Conservation (phyloP, 2,797 vertebrate genomes). For the Emys orbicularis region DNA sequence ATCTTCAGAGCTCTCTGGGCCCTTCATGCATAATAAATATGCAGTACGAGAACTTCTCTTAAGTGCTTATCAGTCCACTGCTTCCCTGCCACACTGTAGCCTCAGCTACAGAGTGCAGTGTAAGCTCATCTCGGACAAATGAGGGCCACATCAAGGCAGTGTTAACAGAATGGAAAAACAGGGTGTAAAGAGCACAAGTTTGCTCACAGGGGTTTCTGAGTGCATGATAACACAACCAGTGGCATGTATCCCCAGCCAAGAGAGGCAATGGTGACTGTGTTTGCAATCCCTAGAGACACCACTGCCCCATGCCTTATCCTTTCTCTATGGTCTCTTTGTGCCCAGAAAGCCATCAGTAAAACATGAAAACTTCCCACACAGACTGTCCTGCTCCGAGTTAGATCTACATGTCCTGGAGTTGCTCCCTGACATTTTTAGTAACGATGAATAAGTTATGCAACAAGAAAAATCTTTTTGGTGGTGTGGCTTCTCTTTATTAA, state of each 20-base stretch:
- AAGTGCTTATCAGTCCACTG: background rate
- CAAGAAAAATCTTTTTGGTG: background rate
- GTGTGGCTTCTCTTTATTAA: constrained; percentile 19
- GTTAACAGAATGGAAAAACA: background rate
- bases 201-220: background rate
- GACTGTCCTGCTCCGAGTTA: background rate
- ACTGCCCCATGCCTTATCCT: background rate
- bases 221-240: no score
- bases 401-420: background rate
- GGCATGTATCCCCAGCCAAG: background rate
- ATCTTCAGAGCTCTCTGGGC: background rate
- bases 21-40: background rate
- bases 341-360: background rate
- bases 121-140: no score
- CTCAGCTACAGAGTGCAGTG: background rate
- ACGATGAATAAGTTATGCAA: constrained; percentile 52
- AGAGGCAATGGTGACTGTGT: background rate
- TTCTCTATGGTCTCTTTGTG: fast-evolving
- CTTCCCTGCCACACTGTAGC: background rate
- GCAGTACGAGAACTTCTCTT: background rate
- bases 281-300: background rate
- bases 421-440: background rate
- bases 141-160: background rate
- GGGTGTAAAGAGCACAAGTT: background rate
- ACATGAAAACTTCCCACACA: background rate